Conservation (phyloP, 2,797 vertebrate species). For the Malurus leucopterus region DNA sequence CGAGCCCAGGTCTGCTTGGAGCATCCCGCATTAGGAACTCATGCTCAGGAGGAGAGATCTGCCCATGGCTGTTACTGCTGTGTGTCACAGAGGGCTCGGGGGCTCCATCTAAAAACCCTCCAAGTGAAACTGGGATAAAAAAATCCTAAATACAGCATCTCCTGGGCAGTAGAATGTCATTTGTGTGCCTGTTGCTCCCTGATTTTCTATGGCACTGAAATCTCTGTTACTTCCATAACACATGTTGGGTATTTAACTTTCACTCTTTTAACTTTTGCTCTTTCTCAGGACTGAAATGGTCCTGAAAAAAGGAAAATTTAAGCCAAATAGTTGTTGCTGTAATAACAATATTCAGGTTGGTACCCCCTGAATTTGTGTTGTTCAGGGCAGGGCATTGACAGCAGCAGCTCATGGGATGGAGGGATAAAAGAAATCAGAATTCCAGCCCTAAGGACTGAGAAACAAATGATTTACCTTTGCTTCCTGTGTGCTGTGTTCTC, state of each 20-base stretch:
- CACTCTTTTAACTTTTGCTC: too few species aligned
- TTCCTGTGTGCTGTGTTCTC: neutral
- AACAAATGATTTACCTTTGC: neutral
- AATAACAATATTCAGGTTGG: neutral
- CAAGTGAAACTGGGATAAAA: neutral
- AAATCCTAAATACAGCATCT: neutral
- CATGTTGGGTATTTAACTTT: accelerated
- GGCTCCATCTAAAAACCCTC: neutral
- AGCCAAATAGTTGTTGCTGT: neutral
- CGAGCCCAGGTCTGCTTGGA: neutral
- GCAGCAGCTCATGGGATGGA: neutral
- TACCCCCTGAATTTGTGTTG: neutral
- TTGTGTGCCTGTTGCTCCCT: neutral
- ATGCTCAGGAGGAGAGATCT: neutral
- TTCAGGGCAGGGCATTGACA: neutral
- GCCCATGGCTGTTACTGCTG: neutral
- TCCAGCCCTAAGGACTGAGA: neutral
- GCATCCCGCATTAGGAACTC: neutral
- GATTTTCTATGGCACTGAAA: neutral
- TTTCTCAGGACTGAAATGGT: neutral
- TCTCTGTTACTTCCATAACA: neutral
- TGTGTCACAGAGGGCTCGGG: neutral
- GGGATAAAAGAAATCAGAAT: neutral
- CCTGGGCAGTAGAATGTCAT: neutral
- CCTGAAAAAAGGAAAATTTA: neutral